Evolutionary conservation across 2,113 vertebrate genomes (phyloP), one percentile per base, ranked within the genome.

Genomic region (Apodemus speciosus): DNA sequence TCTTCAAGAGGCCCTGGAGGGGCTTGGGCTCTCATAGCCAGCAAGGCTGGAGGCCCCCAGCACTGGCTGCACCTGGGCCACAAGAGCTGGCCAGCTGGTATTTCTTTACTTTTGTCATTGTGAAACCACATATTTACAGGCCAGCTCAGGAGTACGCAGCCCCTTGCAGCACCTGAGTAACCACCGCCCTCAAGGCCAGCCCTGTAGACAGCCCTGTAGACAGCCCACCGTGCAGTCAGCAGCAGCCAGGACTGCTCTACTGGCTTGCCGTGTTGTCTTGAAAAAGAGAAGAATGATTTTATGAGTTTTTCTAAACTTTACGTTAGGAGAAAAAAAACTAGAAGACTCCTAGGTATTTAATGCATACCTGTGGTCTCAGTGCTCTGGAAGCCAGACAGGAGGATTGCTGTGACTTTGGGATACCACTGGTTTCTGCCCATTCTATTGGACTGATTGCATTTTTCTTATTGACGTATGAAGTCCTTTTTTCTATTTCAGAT

Each of bases 1-100:
- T 21, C 27, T 71, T 68, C 58, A n/a, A 95, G 91, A 88, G 94
- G 92, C 84, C 62, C 95, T 96, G 64, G 40, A 94, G 27, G 27
- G 83, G 53, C 43, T 7, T 66, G 35, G 5, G 32, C 87, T 93
- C 95, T 93, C 72, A 71, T 53, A 80, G 84, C 38, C 13, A 72
- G 83, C 15, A 38, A 69, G 21, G n/a, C 85, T 27, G 7, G 72
- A 89, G 56, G 79, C 1, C 56, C 72, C 73, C 43, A 16, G 71
- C 81, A 56, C 40, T 46, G 11, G 69, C 2, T 14, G 10, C 81
- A 90, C 85, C 92, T 97, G 90, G 73, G 72, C 38, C 60, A 15
- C 8, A 4, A 73, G 49, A 91, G 91, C 91, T 43, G 9, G 6
- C 79, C 13, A 25, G 72, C 83, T 40, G 38, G n/a, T 20, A 0